A percentile compares a stretch with the other conserved stretches of the same genome.
phyloP scores from a whole-genome alignment of 2,797 vertebrate species.

The Toxotes lorentzi region DNA sequence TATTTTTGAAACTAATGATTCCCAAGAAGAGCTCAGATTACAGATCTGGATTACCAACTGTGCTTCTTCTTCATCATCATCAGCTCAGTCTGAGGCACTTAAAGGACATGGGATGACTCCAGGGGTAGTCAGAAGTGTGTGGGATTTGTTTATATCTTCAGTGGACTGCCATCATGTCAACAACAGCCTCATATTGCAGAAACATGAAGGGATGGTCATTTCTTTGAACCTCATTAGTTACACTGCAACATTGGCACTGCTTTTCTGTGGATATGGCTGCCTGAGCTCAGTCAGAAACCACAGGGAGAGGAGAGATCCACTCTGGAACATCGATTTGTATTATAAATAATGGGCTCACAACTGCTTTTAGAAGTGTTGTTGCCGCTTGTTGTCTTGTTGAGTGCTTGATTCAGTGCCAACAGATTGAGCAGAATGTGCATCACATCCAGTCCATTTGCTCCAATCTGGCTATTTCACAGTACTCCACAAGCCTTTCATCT shows the following conservation, averaged over 20 bases:
- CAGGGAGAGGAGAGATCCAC: constrained; percentile 17
- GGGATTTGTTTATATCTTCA: constrained; percentile 16
- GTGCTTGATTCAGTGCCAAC: constrained; percentile 17
- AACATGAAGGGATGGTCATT: not conserved
- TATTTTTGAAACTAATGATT: constrained; percentile 15
- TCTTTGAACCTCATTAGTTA: constrained; percentile 10
- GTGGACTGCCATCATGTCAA: not conserved
- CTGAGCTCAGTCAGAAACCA: not conserved
- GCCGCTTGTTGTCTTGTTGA: constrained; percentile 36
- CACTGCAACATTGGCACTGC: constrained; percentile 24
- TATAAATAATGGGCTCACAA: constrained; percentile 18
- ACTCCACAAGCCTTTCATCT: not conserved
- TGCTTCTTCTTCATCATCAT: constrained; percentile 19
- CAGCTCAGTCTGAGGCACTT: constrained; percentile 36
- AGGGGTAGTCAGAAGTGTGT: not conserved
- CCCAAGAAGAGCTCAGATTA: constrained; percentile 16
- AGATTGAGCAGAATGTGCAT: constrained; percentile 16
- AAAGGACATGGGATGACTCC: constrained; percentile 8
- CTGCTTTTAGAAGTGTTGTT: constrained; percentile 45
- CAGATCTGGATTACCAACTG: not conserved
- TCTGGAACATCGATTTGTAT: constrained; percentile 13
- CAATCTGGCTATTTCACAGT: not conserved
- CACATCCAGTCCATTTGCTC: constrained; percentile 13
- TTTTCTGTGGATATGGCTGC: not conserved
- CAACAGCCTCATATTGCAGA: not conserved